Evolutionary conservation across 1,140 invertebrate species (phyloP), one percentile per base, ranked within the genome.

Genomic region (Planococcus citri): DNA sequence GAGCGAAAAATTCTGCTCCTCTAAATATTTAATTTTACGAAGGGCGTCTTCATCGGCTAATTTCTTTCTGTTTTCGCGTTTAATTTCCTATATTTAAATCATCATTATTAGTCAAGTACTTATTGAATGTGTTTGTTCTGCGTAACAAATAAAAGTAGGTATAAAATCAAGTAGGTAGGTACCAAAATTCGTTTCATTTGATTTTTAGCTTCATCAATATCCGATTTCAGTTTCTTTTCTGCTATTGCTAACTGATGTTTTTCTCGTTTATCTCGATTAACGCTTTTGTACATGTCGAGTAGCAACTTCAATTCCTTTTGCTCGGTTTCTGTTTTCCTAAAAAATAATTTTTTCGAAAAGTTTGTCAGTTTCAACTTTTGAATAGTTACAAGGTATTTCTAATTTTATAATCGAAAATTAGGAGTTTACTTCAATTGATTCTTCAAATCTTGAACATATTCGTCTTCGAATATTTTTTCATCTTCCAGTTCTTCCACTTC

Each of bases 251-350:
- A 80, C 80, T 95, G 92, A 60, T 94, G 94, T 81, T 97, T 97
- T 76, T 98, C 95, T 24, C 95, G 81, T 77, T 94, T 92, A 76
- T 98, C 95, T 80, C 97, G 97, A 58, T 92, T 91, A 21, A 94
- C 91, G 57, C 92, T 90, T 83, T 97, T 97, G 79, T 97, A 97
- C 93, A 97, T 97, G 76, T 98, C 95, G 71, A 97, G 80, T 4
- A 97, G 78, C 4, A 98, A 79, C 77, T 97, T 97, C 86, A 97
- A 85, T 79, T 94, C 91, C 77, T 92, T 92, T 78, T 91, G 91
- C 76, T 94, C 91, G 76, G 92, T 93, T 27, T 91, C 84, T 61
- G 94, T 89, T 84, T 97, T 96, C 78, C 92, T 96, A 75, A 20
- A 80, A 79, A 79, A 29, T 70, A 74, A 70, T n/a, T n/a, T n/a